Evolutionary conservation across 2,888 invertebrate genomes (phyloP).

Genomic region (Catocala fraxini): DNA sequence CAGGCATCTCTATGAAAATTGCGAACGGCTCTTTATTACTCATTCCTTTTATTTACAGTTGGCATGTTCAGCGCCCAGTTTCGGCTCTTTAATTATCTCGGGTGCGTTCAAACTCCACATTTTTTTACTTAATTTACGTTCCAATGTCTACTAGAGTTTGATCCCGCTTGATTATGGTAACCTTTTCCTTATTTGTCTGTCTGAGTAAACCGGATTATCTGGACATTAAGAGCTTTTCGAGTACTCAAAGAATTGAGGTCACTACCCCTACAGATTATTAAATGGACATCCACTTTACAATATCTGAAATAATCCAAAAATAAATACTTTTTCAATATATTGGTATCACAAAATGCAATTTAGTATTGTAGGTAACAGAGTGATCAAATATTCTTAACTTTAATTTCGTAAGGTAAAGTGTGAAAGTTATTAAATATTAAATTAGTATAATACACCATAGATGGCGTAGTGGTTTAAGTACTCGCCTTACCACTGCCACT

Average conservation of each 20-base stretch:
- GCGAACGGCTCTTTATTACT: conserved; percentile 61
- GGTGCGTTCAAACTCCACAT: conserved; percentile 38
- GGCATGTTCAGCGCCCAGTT: conserved; percentile 40
- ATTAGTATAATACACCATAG: too few species aligned
- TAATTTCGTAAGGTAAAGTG: too few species aligned
- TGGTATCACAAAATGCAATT: too few species aligned
- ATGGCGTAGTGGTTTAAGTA: too few species aligned
- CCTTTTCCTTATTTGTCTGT: conserved; percentile 30
- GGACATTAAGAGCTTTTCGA: conserved; percentile 20
- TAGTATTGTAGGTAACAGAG: too few species aligned
- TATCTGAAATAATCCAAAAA: neutral
- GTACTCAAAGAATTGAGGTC: conserved; percentile 13
- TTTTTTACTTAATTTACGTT: conserved; percentile 47
- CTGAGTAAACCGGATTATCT: conserved; percentile 29
- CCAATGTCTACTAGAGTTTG: conserved; percentile 30
- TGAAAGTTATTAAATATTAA: too few species aligned
- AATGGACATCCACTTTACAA: conserved; percentile 10
- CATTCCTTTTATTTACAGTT: conserved; percentile 60
- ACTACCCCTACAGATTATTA: conserved; percentile 7
- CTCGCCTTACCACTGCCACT: too few species aligned
- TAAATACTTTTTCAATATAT: too few species aligned
- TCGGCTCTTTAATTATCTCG: conserved; percentile 55
- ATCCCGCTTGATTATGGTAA: conserved; percentile 30
- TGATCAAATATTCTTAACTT: too few species aligned
- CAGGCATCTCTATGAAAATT: conserved; percentile 58